Percentiles rank a stretch among this genome's conserved stretches.
These are phyloP conservation scores for Chelonia mydas DNA, from an alignment of 2,797 vertebrate species.

Conservation along the genomic window DNA sequence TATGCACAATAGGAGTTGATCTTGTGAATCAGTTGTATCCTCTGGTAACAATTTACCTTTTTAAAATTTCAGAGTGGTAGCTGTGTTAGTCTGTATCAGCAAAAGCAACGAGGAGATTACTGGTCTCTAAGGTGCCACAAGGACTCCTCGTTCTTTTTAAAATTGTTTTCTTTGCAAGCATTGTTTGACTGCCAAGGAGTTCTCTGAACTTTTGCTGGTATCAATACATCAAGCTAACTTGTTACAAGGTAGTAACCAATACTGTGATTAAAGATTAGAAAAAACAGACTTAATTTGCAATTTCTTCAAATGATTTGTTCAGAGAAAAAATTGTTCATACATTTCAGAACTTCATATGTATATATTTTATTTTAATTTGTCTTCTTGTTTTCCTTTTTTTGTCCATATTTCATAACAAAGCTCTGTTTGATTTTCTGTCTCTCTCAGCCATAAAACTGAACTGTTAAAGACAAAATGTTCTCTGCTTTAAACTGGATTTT, in stretches of 20 bases:
- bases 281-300: accelerated
- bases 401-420: neutral
- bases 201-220: neutral
- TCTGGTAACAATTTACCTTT: neutral
- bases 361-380: neutral
- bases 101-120: too few species aligned
- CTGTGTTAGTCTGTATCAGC: too few species aligned
- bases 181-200: neutral
- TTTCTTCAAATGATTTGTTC: neutral
- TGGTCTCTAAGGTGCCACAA: too few species aligned
- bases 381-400: neutral
- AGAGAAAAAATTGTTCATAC: neutral
- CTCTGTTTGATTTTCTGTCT: neutral
- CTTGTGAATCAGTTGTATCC: accelerated
- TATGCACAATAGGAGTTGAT: accelerated
- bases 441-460: neutral
- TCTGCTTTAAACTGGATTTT: neutral
- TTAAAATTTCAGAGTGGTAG: neutral
- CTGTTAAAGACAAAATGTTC: neutral
- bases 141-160: neutral
- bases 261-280: neutral
- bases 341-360: neutral
- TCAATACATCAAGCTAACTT: neutral
- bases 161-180: neutral
- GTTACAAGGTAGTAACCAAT: accelerated